These are phyloP conservation scores for Bufo gargarizans DNA, from an alignment of 2,113 vertebrate genomes.

Conservation along the genomic window DNA sequence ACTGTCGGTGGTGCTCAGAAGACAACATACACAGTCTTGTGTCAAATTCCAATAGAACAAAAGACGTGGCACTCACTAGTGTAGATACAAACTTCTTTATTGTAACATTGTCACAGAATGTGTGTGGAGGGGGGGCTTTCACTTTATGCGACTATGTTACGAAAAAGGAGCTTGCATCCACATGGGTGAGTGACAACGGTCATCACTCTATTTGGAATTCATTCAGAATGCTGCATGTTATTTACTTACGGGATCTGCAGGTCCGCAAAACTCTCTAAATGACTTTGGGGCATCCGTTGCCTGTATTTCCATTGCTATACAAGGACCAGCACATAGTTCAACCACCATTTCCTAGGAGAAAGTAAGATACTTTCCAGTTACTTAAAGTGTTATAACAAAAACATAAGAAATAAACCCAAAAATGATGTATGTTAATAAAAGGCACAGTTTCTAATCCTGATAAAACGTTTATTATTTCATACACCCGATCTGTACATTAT, in stretches of 20 bases:
- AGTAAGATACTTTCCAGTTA: neutral
- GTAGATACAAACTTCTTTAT: no score
- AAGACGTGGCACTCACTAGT: no score
- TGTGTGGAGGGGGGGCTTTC: no score
- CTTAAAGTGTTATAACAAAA: neutral
- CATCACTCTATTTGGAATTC: neutral
- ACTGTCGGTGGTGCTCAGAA: no score
- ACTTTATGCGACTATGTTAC: no score
- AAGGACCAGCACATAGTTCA: slow-evolving; percentile 89
- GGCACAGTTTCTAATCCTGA: neutral
- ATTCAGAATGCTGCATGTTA: neutral
- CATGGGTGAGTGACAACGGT: no score
- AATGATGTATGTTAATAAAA: neutral
- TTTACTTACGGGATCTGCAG: slow-evolving; percentile 91
- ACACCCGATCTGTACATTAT: neutral
- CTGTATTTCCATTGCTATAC: slow-evolving; percentile 88
- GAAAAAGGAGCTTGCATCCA: no score
- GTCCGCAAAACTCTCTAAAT: slow-evolving; percentile 92
- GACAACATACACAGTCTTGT: no score
- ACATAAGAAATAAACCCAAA: neutral
- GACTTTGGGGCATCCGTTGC: slow-evolving; percentile 73
- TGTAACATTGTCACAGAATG: no score
- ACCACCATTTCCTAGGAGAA: slow-evolving; percentile 83
- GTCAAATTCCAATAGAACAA: no score
- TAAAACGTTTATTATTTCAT: neutral